Conservation (phyloP, 2,113 vertebrate genomes). For the Mellivora capensis region DNA sequence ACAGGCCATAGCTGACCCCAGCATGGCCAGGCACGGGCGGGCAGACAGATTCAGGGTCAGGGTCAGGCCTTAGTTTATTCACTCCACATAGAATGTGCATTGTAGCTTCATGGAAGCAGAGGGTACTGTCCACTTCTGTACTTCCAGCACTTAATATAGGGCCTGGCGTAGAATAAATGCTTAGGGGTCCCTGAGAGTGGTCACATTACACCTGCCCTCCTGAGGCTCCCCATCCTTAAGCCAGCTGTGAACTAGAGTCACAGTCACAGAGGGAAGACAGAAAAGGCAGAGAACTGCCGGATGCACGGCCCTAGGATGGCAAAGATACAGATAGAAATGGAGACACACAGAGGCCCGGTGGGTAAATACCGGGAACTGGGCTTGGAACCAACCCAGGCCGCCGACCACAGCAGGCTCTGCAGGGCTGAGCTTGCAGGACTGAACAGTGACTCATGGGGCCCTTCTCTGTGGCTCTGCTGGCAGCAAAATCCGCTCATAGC, state of each 20-base stretch:
- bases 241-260: neutral
- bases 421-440: constrained; percentile 69
- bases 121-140: neutral
- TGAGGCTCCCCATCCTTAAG: neutral
- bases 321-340: constrained; percentile 20
- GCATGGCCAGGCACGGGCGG: neutral
- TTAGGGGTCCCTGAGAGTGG: neutral
- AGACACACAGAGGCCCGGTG: constrained; percentile 25
- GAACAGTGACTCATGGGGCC: constrained; percentile 66
- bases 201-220: neutral
- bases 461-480: constrained; percentile 64
- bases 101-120: constrained; percentile 33
- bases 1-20: constrained; percentile 13
- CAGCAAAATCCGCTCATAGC: constrained; percentile 39
- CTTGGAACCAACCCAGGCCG: constrained; percentile 3
- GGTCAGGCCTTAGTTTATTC: neutral
- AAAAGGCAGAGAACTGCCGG: neutral
- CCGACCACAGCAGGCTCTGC: constrained; percentile 57
- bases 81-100: constrained; percentile 35
- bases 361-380: neutral
- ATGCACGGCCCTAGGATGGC: neutral
- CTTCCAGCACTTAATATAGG: neutral
- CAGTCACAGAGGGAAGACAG: neutral
- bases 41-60: neutral
- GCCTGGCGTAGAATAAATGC: neutral